phyloP scores from a whole-genome alignment of 2,113 vertebrate species.

The Hippocampus zosterae region DNA sequence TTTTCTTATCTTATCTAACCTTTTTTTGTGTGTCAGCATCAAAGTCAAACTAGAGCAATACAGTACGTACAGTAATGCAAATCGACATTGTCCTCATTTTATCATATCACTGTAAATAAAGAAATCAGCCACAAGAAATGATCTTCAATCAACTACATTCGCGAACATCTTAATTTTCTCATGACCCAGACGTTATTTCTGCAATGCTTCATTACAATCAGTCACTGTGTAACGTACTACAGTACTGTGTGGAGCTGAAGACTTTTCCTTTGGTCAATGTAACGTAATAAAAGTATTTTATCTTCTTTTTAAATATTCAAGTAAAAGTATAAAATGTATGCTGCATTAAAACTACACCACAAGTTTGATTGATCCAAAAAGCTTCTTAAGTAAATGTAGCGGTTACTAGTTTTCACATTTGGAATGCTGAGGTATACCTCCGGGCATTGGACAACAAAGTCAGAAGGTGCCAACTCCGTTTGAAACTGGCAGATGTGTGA shows the following conservation, averaged over 20 bases:
- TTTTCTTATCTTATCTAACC: too few species aligned
- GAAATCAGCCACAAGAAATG: too few species aligned
- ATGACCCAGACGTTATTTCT: background rate
- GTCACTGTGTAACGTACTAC: background rate
- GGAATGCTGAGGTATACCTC: background rate
- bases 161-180: background rate
- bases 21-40: too few species aligned
- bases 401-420: background rate
- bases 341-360: background rate
- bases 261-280: background rate
- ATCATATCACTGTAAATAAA: too few species aligned
- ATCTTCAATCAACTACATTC: background rate
- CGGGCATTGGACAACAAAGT: too few species aligned
- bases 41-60: too few species aligned
- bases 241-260: background rate
- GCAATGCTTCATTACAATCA: too few species aligned
- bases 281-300: too few species aligned
- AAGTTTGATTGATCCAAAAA: background rate
- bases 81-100: too few species aligned
- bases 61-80: too few species aligned
- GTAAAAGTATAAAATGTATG: background rate
- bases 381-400: too few species aligned
- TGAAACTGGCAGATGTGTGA: background rate
- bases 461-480: background rate
- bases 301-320: background rate